A percentile compares a stretch with the other conserved stretches of the same genome.
These are phyloP conservation scores for Ypsolopha scabrella DNA, from an alignment of 2,888 invertebrate genomes.

Conservation along the genomic window DNA sequence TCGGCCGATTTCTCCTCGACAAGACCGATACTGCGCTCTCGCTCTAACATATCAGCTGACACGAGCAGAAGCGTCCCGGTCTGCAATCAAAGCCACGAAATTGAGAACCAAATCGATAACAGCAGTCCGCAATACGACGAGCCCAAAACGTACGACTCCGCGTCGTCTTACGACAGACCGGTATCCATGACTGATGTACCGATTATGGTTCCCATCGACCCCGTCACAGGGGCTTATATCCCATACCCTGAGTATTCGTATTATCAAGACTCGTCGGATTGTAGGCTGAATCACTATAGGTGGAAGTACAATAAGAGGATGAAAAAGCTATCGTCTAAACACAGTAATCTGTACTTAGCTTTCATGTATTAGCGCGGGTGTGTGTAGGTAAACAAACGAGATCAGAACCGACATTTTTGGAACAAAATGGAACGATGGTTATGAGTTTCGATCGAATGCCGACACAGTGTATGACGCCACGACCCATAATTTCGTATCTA, in stretches of 20 bases:
- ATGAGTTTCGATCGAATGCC: conserved; percentile 64
- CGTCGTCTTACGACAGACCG: conserved; percentile 38
- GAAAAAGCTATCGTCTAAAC: conserved; percentile 35
- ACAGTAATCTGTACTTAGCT: conserved; percentile 60
- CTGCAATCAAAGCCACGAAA: conserved; percentile 50
- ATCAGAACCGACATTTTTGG: conserved; percentile 14
- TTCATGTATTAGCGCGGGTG: conserved; percentile 60
- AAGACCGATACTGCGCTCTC: conserved; percentile 40
- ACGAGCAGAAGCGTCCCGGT: conserved; percentile 60
- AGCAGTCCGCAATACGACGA: conserved; percentile 56
- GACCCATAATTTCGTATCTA: conserved; percentile 28
- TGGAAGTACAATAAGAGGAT: conserved; percentile 33
- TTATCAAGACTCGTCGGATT: conserved; percentile 40
- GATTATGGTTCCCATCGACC: conserved; percentile 48
- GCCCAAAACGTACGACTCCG: conserved; percentile 36
- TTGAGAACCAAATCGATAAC: conserved; percentile 35
- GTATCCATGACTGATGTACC: conserved; percentile 55
- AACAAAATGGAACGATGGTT: conserved; percentile 33
- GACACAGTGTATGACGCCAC: conserved; percentile 54
- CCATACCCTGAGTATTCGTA: conserved; percentile 53
- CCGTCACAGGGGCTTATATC: conserved; percentile 44
- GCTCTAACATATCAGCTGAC: conserved; percentile 56
- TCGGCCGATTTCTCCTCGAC: conserved; percentile 52
- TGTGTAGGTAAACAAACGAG: conserved; percentile 19
- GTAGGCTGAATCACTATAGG: conserved; percentile 31